phyloP scores from a whole-genome alignment of 2,113 vertebrate species.

The Oenanthe melanoleuca region DNA sequence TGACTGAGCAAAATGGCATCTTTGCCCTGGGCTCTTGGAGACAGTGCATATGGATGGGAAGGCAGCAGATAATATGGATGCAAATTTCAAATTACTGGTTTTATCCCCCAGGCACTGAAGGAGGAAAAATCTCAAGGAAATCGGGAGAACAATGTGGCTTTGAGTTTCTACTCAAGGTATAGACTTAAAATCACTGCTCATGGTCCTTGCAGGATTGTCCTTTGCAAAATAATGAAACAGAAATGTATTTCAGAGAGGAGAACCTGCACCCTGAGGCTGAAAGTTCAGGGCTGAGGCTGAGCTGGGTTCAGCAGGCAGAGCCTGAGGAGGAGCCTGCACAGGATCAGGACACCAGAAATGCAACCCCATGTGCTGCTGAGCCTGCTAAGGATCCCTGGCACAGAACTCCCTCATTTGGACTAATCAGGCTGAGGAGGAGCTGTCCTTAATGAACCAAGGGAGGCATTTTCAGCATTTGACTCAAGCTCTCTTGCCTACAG shows the following conservation, averaged over 20 bases:
- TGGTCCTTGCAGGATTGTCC: neutral
- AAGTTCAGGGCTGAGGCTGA: neutral
- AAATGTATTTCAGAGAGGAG: neutral
- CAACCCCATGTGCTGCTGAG: neutral
- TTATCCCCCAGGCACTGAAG: neutral
- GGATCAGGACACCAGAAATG: neutral
- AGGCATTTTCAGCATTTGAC: neutral
- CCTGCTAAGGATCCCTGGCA: neutral
- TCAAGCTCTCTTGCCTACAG: neutral
- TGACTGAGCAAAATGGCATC: conserved; percentile 53
- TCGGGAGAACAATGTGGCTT: neutral
- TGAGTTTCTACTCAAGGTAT: neutral
- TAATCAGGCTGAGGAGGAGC: neutral
- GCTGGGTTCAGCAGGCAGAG: neutral
- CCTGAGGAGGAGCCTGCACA: neutral
- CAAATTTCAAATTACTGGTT: conserved; percentile 37
- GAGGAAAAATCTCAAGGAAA: conserved; percentile 24
- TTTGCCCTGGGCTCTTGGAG: conserved; percentile 47
- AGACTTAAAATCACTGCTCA: neutral
- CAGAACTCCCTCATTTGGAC: neutral
- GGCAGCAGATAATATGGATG: conserved; percentile 42
- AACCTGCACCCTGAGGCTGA: neutral
- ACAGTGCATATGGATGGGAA: conserved; percentile 1
- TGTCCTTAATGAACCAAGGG: neutral
- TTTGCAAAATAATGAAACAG: neutral